Evolutionary conservation across 1,140 invertebrate genomes (phyloP).

Genomic region (Drosophila quadrilineata): DNA sequence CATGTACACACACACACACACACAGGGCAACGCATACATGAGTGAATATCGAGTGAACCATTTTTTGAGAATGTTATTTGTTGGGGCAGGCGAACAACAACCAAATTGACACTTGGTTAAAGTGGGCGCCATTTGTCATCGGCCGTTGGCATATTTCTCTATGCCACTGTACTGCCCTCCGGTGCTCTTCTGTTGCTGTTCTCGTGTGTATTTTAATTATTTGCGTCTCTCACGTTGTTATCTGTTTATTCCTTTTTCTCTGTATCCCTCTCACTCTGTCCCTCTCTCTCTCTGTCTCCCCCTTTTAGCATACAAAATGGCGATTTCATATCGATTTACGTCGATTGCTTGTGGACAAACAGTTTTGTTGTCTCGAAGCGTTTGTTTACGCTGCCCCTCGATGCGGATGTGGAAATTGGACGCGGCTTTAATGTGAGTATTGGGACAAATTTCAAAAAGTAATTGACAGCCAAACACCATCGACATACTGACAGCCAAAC

Average conservation of each 20-base stretch:
- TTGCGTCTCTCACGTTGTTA: constrained; percentile 30
- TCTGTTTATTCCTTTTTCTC: constrained; percentile 43
- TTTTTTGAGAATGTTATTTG: background rate
- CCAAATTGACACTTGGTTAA: constrained; percentile 73
- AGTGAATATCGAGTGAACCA: constrained; percentile 44
- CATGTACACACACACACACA: background rate
- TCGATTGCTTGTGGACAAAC: constrained; percentile 79
- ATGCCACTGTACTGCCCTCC: constrained; percentile 41
- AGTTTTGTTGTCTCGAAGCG: constrained; percentile 80
- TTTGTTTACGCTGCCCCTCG: constrained; percentile 69
- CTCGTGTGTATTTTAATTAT: constrained; percentile 66
- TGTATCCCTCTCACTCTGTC: constrained; percentile 8
- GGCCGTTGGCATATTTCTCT: constrained; percentile 58
- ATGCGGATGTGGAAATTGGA: constrained; percentile 80
- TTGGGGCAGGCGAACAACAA: constrained; percentile 19
- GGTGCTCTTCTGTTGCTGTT: no score
- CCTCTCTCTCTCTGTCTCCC: constrained; percentile 31
- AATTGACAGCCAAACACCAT: constrained; percentile 34
- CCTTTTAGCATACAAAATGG: constrained; percentile 75
- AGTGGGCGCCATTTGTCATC: constrained; percentile 72
- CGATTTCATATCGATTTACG: constrained; percentile 81
- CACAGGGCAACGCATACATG: background rate
- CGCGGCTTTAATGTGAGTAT: constrained; percentile 80
- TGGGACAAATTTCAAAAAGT: constrained; percentile 35
- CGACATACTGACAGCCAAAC: background rate